phyloP scores from a whole-genome alignment of 1,140 invertebrate species.

The Stenopsyche tienmushanensis region DNA sequence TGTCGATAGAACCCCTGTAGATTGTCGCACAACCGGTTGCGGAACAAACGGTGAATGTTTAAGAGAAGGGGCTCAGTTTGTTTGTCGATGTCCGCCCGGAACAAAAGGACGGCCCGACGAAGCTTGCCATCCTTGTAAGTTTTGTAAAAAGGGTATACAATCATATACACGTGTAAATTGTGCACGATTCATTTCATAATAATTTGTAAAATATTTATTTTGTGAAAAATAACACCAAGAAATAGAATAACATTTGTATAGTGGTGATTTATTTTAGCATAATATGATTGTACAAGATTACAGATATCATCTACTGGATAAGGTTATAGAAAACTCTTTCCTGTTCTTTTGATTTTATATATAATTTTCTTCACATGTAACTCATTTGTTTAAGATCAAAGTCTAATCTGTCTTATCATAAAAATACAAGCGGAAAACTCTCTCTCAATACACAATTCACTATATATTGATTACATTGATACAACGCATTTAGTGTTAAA shows the following conservation, averaged over 20 bases:
- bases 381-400: constrained; percentile 34
- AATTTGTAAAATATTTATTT: constrained; percentile 55
- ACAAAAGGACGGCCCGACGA: constrained; percentile 71
- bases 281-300: constrained; percentile 36
- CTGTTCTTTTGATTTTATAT: constrained; percentile 25
- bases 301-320: constrained; percentile 36
- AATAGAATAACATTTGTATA: constrained; percentile 42
- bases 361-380: constrained; percentile 22
- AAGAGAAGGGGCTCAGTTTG: constrained; percentile 73
- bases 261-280: constrained; percentile 40
- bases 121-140: constrained; percentile 80
- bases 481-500: too few relatives aligned
- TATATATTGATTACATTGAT: too few relatives aligned
- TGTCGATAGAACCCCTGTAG: constrained; percentile 63
- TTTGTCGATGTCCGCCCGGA: constrained; percentile 77
- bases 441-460: too few relatives aligned
- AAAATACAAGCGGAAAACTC: background rate
- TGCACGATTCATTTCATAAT: constrained; percentile 53
- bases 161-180: constrained; percentile 51
- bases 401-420: constrained; percentile 42
- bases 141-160: constrained; percentile 31
- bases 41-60: constrained; percentile 80
- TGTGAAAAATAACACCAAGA: constrained; percentile 49
- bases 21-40: constrained; percentile 81
- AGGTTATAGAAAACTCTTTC: constrained; percentile 38